Evolutionary conservation across 2,888 invertebrate genomes (phyloP), one percentile per base, ranked within the genome.

Genomic region (Biston betularia): DNA sequence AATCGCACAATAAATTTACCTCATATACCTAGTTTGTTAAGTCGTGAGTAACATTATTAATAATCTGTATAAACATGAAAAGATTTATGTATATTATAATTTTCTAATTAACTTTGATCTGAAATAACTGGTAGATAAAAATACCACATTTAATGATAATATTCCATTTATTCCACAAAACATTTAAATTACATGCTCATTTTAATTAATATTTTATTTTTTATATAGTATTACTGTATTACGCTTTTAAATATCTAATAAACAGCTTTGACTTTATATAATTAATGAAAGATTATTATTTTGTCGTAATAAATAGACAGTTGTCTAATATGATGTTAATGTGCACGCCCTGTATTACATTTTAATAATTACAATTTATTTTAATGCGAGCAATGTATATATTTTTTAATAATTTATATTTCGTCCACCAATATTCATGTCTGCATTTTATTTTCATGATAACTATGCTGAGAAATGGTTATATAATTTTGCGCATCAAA

Each of bases 401-500:
- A 50, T n/a, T 50, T 34, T 24, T 1, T 0, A 49, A 34, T 34
- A 12, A 10, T 33, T 12, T 6, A 50, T 50, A 6, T 50, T 7
- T 50, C 24, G n/a, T 48, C 48, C 6, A 24, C 48, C 34, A 34
- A 34, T 49, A 50, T 50, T 34, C 1, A 50, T 33, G 34, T n/a
- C 15, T 53, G 38, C 15, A 15, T 15, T 53, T 53, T 38, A 14
- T 10, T 38, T 53, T 53, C 11, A 34, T 50, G 34, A 9, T 9
- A 35, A 14, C 14, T 14, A 15, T 53, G 35, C 14, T 12, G 34
- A 38, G 38, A 50, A 55, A 56, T 34, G 12, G 33, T 45, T 56
- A 45, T 45, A 56, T 56, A 65, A 24, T 40, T 56, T 46, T 61
- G 68, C 73, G 70, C 67, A 61, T 67, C 58, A 35, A 56, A 48